Evolutionary conservation across 2,888 invertebrate genomes (phyloP).

Genomic region (Ochlodes sylvanus): DNA sequence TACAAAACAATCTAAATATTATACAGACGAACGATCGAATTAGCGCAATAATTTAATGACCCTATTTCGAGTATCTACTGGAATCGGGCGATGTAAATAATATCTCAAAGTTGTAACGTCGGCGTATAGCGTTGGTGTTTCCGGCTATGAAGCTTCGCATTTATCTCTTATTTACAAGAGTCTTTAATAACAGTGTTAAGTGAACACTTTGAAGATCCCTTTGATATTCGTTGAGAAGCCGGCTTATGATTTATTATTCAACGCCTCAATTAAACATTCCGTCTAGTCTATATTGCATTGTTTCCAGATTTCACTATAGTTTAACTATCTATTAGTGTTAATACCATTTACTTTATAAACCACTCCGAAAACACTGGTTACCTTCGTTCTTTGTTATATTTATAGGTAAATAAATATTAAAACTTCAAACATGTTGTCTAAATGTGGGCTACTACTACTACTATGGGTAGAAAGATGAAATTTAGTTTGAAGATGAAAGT

Average conservation of each 20-base stretch:
- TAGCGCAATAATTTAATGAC: background rate
- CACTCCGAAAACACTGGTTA: no score
- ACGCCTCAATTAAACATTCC: conserved; percentile 56
- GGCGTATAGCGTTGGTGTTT: conserved; percentile 22
- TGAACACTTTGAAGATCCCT: conserved; percentile 71
- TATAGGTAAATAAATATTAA: no score
- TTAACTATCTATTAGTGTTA: conserved; percentile 5
- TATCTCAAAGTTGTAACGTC: conserved; percentile 25
- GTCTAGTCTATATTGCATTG: conserved; percentile 41
- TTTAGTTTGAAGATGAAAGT: background rate
- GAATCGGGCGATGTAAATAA: conserved; percentile 32
- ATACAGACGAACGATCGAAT: background rate
- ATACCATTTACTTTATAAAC: no score
- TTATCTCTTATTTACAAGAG: conserved; percentile 55
- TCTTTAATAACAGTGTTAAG: conserved; percentile 64
- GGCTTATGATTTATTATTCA: conserved; percentile 74
- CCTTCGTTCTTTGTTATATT: no score
- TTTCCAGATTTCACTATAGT: conserved; percentile 5
- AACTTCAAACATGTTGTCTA: background rate
- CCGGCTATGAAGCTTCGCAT: conserved; percentile 49
- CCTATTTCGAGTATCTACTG: conserved; percentile 4
- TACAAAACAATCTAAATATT: background rate
- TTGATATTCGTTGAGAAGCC: conserved; percentile 64
- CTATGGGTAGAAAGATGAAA: background rate
- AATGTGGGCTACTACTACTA: background rate